These are phyloP conservation scores for Gymnosoma rotundatum DNA, from an alignment of 2,888 invertebrate species.

Conservation along the genomic window DNA sequence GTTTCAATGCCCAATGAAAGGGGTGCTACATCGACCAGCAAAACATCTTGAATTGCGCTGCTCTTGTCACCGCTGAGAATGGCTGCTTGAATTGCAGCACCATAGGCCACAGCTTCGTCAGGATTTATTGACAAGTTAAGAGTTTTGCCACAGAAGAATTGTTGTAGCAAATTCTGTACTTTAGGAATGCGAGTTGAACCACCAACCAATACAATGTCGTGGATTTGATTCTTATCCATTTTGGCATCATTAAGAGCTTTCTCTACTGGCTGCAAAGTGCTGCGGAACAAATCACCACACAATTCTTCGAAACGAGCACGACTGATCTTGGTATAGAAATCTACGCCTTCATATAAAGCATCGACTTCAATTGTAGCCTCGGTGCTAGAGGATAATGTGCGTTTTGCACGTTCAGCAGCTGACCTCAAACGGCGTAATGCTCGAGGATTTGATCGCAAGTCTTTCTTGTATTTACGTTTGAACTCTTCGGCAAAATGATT, in stretches of 20 bases:
- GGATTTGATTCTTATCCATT: conserved; percentile 88
- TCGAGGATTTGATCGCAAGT: conserved; percentile 85
- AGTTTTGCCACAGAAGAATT: conserved; percentile 89
- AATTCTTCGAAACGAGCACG: conserved; percentile 90
- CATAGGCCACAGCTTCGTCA: conserved; percentile 91
- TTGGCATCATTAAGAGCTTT: conserved; percentile 90
- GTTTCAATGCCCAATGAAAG: conserved; percentile 90
- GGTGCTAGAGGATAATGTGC: conserved; percentile 90
- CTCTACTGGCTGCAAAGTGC: conserved; percentile 90
- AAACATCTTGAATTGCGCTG: conserved; percentile 88
- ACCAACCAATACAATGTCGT: conserved; percentile 92
- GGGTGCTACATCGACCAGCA: conserved; percentile 87
- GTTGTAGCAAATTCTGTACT: conserved; percentile 88
- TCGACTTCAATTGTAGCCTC: conserved; percentile 90
- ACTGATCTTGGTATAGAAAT: conserved; percentile 88
- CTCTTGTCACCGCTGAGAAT: conserved; percentile 88
- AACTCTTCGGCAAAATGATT: conserved; percentile 93
- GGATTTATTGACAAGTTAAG: conserved; percentile 90
- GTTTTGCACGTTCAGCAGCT: conserved; percentile 90
- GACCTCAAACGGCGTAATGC: conserved; percentile 87
- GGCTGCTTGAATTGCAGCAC: conserved; percentile 89
- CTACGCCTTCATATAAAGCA: conserved; percentile 87
- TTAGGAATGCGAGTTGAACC: conserved; percentile 92
- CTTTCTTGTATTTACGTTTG: conserved; percentile 89
- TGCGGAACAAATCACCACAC: conserved; percentile 87